phyloP scores from a whole-genome alignment of 2,113 vertebrate genomes.

The Myotis brandtii region DNA sequence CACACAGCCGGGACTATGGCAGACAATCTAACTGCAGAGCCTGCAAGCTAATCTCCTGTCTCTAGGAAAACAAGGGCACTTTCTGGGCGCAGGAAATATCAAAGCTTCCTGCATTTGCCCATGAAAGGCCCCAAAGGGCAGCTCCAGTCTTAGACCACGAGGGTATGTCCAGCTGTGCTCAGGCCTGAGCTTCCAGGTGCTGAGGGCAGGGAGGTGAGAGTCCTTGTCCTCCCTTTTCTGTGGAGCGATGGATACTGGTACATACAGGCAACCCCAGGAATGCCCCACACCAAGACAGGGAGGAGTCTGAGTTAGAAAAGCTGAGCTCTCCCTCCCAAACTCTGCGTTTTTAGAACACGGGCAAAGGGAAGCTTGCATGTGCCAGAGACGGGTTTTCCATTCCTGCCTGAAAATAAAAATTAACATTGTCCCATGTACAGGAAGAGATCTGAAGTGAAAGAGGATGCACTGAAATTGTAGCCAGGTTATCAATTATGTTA shows the following conservation, averaged over 20 bases:
- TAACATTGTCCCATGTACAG: conserved; percentile 19
- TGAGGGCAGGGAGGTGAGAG: not conserved
- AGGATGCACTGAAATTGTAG: not conserved
- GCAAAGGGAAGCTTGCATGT: not conserved
- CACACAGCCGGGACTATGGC: not conserved
- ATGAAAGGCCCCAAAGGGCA: not conserved
- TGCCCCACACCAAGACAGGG: not conserved
- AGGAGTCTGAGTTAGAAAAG: not conserved
- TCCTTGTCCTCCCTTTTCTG: not conserved
- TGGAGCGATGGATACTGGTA: not conserved
- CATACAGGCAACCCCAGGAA: not conserved
- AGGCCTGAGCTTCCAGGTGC: not conserved
- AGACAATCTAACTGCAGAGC: not conserved
- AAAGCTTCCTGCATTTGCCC: not conserved
- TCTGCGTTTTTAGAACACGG: not conserved
- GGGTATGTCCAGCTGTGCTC: not conserved
- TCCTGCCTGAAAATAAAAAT: conserved; percentile 35
- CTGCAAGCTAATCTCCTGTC: not conserved
- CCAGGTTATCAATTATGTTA: conserved; percentile 40
- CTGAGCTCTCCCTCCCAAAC: not conserved
- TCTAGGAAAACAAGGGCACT: conserved; percentile 20
- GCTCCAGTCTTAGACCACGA: not conserved
- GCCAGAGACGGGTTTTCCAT: conserved; percentile 35
- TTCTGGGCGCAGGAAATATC: not conserved
- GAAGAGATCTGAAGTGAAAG: conserved; percentile 15